Evolutionary conservation across 2,113 vertebrate genomes (phyloP).

Genomic region (Andinoacara biseriatus): DNA sequence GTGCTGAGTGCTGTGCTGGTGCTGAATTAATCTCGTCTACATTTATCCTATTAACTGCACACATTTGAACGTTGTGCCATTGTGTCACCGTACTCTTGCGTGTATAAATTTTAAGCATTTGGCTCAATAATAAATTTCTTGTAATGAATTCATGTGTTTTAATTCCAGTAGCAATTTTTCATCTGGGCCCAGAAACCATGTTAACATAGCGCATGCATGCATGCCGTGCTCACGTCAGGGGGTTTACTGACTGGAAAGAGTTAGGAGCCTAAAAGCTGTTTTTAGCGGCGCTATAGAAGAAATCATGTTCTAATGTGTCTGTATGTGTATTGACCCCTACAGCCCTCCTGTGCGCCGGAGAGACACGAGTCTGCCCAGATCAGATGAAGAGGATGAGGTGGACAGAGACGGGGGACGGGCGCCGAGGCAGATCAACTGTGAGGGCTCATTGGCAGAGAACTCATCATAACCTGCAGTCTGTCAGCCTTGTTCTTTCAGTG

Average conservation of each 20-base stretch:
- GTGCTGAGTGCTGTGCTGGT: not conserved
- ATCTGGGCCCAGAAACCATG: not conserved
- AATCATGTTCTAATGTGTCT: conserved; percentile 49
- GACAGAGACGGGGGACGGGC: conserved; percentile 74
- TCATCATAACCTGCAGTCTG: conserved; percentile 61
- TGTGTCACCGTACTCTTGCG: not conserved
- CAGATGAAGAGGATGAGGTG: conserved; percentile 82
- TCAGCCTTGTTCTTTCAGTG: conserved; percentile 33
- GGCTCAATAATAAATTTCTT: not conserved
- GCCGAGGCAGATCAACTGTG: conserved; percentile 81
- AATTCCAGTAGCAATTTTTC: not conserved
- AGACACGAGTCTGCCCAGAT: conserved; percentile 79
- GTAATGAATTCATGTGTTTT: not conserved
- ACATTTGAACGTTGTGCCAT: not conserved
- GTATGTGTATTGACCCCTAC: conserved; percentile 63
- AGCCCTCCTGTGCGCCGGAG: conserved; percentile 85
- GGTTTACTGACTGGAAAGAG: conserved; percentile 16
- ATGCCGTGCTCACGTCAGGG: not conserved
- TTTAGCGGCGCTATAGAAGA: not conserved
- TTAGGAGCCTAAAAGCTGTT: conserved; percentile 14
- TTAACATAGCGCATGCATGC: not conserved
- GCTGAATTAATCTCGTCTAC: not conserved
- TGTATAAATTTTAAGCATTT: conserved; percentile 5
- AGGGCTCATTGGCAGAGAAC: conserved; percentile 80
- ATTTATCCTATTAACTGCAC: conserved; percentile 1